Evolutionary conservation across 2,888 invertebrate genomes (phyloP).

Genomic region (Dryocosmus kuriphilus): DNA sequence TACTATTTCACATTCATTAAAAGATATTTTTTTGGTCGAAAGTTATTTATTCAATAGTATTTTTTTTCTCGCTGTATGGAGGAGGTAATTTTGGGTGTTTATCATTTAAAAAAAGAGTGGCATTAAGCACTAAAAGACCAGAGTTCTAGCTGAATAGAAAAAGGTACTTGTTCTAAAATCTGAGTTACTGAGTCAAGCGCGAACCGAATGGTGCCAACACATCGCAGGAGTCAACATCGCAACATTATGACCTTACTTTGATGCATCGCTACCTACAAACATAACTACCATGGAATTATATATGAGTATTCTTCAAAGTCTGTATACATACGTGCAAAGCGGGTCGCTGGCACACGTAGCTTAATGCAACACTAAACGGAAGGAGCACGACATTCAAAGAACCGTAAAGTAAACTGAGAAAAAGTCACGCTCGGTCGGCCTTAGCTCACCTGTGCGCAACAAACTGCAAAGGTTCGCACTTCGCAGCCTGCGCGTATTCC

Average conservation of each 20-base stretch:
- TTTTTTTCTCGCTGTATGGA: no score
- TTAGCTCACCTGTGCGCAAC: constrained; percentile 58
- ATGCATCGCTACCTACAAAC: constrained; percentile 35
- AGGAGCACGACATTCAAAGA: constrained; percentile 57
- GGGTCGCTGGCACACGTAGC: constrained; percentile 47
- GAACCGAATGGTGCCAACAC: constrained; percentile 25
- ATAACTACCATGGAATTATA: constrained; percentile 3
- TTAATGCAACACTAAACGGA: constrained; percentile 57
- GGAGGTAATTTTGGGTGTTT: no score
- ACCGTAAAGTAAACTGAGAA: constrained; percentile 46
- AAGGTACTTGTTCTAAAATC: no score
- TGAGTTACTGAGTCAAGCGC: not conserved
- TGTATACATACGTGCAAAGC: constrained; percentile 42
- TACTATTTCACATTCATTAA: no score
- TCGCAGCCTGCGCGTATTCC: constrained; percentile 53
- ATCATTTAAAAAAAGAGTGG: no score
- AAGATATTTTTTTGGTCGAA: no score
- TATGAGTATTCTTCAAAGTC: constrained; percentile 5
- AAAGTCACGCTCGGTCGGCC: constrained; percentile 50
- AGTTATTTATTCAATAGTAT: no score
- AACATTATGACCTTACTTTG: constrained; percentile 35
- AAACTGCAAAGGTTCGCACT: constrained; percentile 58
- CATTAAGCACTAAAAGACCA: no score
- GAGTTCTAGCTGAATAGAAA: no score
- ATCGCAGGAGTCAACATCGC: constrained; percentile 25